Evolutionary conservation across 2,888 invertebrate genomes (phyloP).

Genomic region (Ceramica pisi): DNA sequence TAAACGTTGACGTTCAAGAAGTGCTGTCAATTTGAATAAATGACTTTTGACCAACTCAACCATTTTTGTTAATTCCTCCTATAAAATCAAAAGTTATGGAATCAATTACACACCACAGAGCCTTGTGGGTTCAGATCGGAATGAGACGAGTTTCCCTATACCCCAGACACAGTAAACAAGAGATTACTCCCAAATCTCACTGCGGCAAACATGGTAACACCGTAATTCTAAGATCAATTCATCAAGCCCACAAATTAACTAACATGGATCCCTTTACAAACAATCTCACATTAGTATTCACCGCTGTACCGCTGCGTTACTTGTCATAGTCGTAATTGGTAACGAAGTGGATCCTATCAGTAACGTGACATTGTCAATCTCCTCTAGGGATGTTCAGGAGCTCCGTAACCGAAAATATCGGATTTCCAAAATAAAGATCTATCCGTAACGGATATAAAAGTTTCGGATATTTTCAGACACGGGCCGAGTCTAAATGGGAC

Average conservation of each 20-base stretch:
- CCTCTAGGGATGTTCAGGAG: too few species aligned
- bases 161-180: neutral
- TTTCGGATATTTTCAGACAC: too few species aligned
- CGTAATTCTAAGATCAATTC: slow-evolving; percentile 1
- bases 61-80: neutral
- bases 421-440: too few species aligned
- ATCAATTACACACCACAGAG: neutral
- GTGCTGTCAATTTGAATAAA: too few species aligned
- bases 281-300: slow-evolving; percentile 42
- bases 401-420: too few species aligned
- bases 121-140: neutral
- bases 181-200: neutral
- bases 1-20: too few species aligned
- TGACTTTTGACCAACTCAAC: neutral
- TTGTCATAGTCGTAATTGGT: slow-evolving; percentile 19
- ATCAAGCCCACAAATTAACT: slow-evolving; percentile 17
- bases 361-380: neutral
- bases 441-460: too few species aligned
- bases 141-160: neutral
- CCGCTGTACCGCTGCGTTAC: neutral
- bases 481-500: too few species aligned
- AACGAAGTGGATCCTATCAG: slow-evolving; percentile 6
- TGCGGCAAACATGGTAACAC: neutral
- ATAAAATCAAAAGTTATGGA: neutral
- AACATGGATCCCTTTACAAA: slow-evolving; percentile 8